phyloP scores from a whole-genome alignment of 92 coral and sea anemone species.

The Nematostella vectensis region DNA sequence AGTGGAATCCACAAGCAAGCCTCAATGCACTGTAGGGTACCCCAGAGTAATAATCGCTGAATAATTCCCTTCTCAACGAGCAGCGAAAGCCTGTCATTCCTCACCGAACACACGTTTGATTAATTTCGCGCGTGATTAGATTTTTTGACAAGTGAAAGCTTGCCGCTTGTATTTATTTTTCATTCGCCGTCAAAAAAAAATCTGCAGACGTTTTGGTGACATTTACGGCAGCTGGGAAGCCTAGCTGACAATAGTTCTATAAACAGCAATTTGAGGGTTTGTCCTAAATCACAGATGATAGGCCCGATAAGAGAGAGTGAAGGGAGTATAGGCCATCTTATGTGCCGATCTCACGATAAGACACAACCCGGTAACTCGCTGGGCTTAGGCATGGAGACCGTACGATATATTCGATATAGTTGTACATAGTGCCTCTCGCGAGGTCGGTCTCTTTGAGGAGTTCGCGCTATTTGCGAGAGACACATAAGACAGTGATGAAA shows the following conservation, averaged over 20 bases:
- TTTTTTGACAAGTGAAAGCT: no score
- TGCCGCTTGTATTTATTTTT: slow-evolving; percentile 4
- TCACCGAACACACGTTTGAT: no score
- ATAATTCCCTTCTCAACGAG: no score
- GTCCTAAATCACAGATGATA: slow-evolving; percentile 65
- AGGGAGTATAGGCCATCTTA: no score
- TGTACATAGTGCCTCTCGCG: not conserved
- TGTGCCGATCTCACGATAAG: no score
- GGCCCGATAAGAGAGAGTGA: slow-evolving; percentile 56
- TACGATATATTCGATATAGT: not conserved
- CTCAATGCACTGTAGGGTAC: no score
- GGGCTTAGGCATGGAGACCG: no score
- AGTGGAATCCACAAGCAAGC: no score
- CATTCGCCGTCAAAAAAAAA: slow-evolving; percentile 7
- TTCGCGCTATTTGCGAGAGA: not conserved
- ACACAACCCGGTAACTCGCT: no score
- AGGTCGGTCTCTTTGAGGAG: not conserved
- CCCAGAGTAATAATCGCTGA: no score
- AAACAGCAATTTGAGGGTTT: slow-evolving; percentile 53
- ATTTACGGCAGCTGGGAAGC: slow-evolving; percentile 52
- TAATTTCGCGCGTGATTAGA: no score
- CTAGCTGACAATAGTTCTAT: slow-evolving; percentile 43
- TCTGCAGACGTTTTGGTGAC: slow-evolving; percentile 19
- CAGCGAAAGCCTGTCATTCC: no score
- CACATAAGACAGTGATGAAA: slow-evolving; percentile 71